phyloP scores from a whole-genome alignment of 2,113 vertebrate species.

The Aramus guarauna region DNA sequence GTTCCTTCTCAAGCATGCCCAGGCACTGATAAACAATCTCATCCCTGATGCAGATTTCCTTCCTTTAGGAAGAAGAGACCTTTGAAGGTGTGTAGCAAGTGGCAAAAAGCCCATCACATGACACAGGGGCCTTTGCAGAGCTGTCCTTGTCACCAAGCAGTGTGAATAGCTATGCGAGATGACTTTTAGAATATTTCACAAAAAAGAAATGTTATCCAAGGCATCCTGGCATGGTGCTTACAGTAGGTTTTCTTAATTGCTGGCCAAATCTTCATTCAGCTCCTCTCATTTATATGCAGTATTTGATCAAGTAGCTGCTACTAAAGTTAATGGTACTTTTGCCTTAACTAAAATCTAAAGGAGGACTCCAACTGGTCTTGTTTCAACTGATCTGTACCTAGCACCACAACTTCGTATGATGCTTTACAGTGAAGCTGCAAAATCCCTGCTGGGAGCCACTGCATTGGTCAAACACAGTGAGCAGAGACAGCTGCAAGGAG shows the following conservation, averaged over 20 bases:
- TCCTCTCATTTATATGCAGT: constrained; percentile 20
- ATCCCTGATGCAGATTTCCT: not conserved
- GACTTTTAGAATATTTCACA: not conserved
- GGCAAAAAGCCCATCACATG: not conserved
- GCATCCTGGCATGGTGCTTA: not conserved
- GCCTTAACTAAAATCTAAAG: constrained; percentile 46
- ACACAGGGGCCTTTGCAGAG: not conserved
- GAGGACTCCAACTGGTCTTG: constrained; percentile 15
- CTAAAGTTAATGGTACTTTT: constrained; percentile 34
- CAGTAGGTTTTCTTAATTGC: not conserved
- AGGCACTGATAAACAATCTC: not conserved
- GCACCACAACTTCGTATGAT: not conserved
- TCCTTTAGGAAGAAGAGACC: not conserved
- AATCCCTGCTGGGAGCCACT: not conserved
- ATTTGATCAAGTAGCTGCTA: not conserved
- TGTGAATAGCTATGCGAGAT: not conserved
- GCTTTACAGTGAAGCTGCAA: not conserved
- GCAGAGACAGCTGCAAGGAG: not conserved
- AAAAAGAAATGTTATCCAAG: not conserved
- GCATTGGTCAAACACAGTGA: not conserved
- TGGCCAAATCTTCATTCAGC: not conserved
- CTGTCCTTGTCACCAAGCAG: not conserved
- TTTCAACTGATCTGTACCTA: not conserved
- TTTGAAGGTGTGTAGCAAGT: not conserved
- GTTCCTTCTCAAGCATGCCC: not conserved